phyloP scores from a whole-genome alignment of 2,113 vertebrate species.

The Ailurus styani region DNA sequence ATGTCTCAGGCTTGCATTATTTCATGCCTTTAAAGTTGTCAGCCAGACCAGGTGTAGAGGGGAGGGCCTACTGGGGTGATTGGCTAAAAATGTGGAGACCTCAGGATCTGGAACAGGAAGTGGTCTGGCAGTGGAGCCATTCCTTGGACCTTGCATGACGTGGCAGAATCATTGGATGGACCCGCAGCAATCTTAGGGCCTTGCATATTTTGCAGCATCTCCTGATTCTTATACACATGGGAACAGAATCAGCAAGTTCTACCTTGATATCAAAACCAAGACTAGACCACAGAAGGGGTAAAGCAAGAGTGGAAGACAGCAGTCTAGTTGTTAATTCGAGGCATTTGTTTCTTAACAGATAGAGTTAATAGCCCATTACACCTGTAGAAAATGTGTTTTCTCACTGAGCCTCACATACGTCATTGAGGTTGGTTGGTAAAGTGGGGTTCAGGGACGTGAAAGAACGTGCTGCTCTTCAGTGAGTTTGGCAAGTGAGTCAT shows the following conservation, averaged over 20 bases:
- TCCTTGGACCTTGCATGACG: neutral
- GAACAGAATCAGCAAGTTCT: neutral
- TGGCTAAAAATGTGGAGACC: neutral
- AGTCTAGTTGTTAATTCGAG: neutral
- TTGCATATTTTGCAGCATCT: neutral
- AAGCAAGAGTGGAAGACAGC: neutral
- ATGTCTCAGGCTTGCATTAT: neutral
- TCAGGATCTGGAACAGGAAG: conserved; percentile 39
- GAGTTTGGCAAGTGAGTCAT: neutral
- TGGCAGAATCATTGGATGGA: neutral
- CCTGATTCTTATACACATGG: neutral
- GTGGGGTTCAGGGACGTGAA: neutral
- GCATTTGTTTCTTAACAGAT: neutral
- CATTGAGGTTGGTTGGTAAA: neutral
- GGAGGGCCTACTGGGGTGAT: neutral
- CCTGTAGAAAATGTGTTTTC: neutral
- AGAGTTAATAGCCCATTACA: neutral
- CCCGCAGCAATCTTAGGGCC: neutral
- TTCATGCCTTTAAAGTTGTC: neutral
- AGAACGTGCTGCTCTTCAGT: neutral
- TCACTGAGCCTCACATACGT: neutral
- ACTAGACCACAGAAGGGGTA: neutral
- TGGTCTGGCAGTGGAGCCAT: neutral
- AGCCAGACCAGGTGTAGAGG: conserved; percentile 3
- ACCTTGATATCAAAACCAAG: neutral